Percentiles rank a stretch among this genome's conserved stretches.
These are phyloP conservation scores for Arvicola amphibius DNA, from an alignment of 2,797 vertebrate genomes.

Conservation along the genomic window DNA sequence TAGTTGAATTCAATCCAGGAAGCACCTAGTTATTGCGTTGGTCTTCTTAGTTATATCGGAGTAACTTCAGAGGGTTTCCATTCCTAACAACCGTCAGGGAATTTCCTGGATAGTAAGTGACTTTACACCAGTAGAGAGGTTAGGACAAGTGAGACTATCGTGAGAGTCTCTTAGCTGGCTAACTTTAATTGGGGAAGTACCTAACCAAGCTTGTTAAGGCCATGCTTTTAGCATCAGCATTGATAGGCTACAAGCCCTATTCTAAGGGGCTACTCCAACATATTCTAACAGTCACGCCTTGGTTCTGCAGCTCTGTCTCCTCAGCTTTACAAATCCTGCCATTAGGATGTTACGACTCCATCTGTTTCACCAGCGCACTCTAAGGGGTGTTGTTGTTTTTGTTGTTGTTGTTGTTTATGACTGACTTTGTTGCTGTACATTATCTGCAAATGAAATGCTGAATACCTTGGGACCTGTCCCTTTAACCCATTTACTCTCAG, in stretches of 20 bases:
- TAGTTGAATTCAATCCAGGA: neutral
- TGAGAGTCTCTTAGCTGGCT: neutral
- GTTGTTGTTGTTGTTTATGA: slow-evolving; percentile 67
- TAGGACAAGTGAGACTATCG: accelerated
- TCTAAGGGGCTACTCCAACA: neutral
- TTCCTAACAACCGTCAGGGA: neutral
- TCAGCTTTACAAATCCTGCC: slow-evolving; percentile 13
- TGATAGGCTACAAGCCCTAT: neutral
- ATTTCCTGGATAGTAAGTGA: neutral
- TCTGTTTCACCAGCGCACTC: slow-evolving; percentile 65
- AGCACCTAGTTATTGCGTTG: neutral
- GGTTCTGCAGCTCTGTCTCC: neutral
- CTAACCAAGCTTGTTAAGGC: neutral
- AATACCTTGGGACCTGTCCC: slow-evolving; percentile 51
- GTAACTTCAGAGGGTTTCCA: neutral
- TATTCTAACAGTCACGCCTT: neutral
- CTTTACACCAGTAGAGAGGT: neutral
- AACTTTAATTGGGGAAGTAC: neutral
- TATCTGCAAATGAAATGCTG: slow-evolving; percentile 46
- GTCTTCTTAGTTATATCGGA: neutral
- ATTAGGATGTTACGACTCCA: slow-evolving; percentile 29
- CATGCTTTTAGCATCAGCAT: neutral
- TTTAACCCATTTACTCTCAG: slow-evolving; percentile 26
- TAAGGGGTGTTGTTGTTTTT: neutral
- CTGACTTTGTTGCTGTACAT: slow-evolving; percentile 59